phyloP scores from a whole-genome alignment of 2,113 vertebrate genomes.

The Malurus elegans region DNA sequence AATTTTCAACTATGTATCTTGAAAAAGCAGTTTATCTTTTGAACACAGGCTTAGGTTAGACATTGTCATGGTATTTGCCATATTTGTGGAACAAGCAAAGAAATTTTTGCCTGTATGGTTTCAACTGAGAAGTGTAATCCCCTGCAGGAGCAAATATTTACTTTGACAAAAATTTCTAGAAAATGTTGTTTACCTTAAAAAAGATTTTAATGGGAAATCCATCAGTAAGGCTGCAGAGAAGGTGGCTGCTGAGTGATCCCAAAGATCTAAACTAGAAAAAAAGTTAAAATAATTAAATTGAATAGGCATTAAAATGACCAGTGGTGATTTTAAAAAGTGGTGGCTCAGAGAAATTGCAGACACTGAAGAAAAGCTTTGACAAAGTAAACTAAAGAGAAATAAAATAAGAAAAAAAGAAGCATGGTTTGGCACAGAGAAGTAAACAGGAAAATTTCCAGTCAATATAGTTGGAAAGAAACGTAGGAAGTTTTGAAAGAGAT shows the following conservation, averaged over 20 bases:
- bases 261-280: not conserved
- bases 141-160: not conserved
- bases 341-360: not conserved
- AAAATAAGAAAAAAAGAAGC: not conserved
- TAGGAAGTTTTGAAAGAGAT: not conserved
- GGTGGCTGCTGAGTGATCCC: not conserved
- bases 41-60: not conserved
- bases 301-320: not conserved
- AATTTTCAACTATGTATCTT: not conserved
- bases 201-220: not conserved
- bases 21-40: not conserved
- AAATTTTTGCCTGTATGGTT: not conserved
- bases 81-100: not conserved
- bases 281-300: not conserved
- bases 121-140: not conserved
- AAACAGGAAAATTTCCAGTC: not conserved
- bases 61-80: not conserved
- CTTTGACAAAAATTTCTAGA: not conserved
- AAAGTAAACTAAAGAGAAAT: not conserved
- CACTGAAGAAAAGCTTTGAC: not conserved
- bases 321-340: not conserved
- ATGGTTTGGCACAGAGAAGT: not conserved
- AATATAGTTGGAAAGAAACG: not conserved
- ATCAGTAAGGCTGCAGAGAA: not conserved
- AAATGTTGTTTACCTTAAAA: not conserved